Percentiles rank a stretch among this genome's conserved stretches.
Evolutionary conservation across 1,140 invertebrate species (phyloP).

Genomic region (Lepidurus couesii): DNA sequence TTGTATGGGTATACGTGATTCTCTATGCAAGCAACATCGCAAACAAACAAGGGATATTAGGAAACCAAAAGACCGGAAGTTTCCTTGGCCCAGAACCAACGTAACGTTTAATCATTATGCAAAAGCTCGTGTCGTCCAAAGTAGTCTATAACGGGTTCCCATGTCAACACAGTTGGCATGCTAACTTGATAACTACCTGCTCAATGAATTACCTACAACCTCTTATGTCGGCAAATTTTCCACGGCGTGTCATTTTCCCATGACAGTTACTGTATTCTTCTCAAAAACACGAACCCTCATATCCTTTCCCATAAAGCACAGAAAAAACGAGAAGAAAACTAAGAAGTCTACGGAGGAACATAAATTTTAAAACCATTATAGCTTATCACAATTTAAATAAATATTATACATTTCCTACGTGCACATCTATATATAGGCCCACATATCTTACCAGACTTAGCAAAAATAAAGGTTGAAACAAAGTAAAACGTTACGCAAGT

Average conservation of each 20-base stretch:
- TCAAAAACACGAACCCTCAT: not conserved
- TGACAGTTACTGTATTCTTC: not conserved
- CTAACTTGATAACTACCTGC: slow-evolving; percentile 3
- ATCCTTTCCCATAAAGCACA: not conserved
- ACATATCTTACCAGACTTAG: not conserved
- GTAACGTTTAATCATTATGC: not conserved
- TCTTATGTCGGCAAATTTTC: not conserved
- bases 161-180: slow-evolving; percentile 17
- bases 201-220: not conserved
- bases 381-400: not conserved
- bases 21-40: too few species aligned
- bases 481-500: too few species aligned
- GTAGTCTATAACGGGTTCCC: not conserved
- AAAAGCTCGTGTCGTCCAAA: not conserved
- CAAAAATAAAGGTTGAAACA: not conserved
- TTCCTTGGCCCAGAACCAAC: not conserved
- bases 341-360: not conserved
- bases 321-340: not conserved
- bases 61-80: not conserved
- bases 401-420: not conserved
- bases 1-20: too few species aligned
- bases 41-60: too few species aligned
- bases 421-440: not conserved
- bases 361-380: not conserved
- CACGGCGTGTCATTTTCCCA: not conserved